A percentile compares a stretch with the other conserved stretches of the same genome.
Evolutionary conservation across 2,888 invertebrate species (phyloP).

Genomic region (Capitulum mitella): DNA sequence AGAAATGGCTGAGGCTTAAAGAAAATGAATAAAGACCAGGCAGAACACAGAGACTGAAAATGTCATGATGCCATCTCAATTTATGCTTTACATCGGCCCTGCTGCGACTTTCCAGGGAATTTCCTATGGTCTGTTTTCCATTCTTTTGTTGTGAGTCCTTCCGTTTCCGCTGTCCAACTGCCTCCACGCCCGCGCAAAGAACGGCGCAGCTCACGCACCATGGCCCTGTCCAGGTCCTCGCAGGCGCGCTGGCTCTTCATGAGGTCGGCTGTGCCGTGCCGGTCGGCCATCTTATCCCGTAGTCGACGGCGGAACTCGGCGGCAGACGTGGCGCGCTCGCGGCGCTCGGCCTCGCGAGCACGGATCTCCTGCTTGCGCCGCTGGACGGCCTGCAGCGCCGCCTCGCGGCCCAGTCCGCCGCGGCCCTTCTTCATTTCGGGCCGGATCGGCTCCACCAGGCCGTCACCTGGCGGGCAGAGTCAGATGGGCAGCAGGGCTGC

Average conservation of each 20-base stretch:
- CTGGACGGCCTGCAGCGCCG: conserved; percentile 31
- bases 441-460: conserved; percentile 56
- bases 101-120: too few relatives aligned
- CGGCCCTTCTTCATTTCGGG: conserved; percentile 56
- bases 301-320: conserved; percentile 27
- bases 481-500: too few relatives aligned
- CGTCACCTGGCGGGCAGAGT: conserved; percentile 40
- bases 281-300: conserved; percentile 29
- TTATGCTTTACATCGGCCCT: too few relatives aligned
- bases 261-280: conserved; percentile 36
- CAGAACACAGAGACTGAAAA: too few relatives aligned
- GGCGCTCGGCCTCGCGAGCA: not conserved
- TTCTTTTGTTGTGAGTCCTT: too few relatives aligned
- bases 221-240: conserved; percentile 49
- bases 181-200: too few relatives aligned
- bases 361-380: conserved; percentile 27
- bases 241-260: conserved; percentile 50
- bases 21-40: too few relatives aligned
- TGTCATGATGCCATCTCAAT: too few relatives aligned
- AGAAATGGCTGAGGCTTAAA: too few relatives aligned
- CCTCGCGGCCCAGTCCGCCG: conserved; percentile 47
- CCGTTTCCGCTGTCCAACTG: too few relatives aligned
- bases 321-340: not conserved
- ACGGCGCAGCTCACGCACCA: not conserved
- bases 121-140: too few relatives aligned